Evolutionary conservation across 2,888 invertebrate species (phyloP), one percentile per base, ranked within the genome.

Genomic region (Microplitis deprimator): DNA sequence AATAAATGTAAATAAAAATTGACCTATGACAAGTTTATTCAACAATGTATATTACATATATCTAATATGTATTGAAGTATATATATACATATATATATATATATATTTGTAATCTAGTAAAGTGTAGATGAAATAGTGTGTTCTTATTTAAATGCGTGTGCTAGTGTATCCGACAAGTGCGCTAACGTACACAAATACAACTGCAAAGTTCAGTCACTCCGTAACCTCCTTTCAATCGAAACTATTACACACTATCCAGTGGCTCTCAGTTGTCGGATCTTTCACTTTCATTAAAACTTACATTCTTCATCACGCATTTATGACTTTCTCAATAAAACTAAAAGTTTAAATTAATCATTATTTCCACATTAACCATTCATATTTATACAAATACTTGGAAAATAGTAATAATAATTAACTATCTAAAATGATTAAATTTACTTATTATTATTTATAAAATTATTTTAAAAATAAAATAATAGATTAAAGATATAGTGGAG

Each of bases 151-250:
- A 69, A 69, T 75, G 73, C 76, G 80, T 80, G 79, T 80, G 69
- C 70, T 79, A 68, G 81, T 82, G 80, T 67, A 72, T 68, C 29
- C 65, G 64, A 77, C 75, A 76, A 79, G 81, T 84, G 84, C 85
- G 10, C 10, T 50, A 50, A 13, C 50, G 50, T 50, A 86, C 85
- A 87, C 87, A 76, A 83, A 77, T 82, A 77, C 81, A 84, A 82
- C 81, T 77, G 75, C 85, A 89, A 88, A 88, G 89, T 89, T 89
- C 89, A 89, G 86, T 89, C 89, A 89, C 89, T 89, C 86, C 86
- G 87, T 89, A 89, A 89, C 89, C 89, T 89, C 89, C 89, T 89
- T 89, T 89, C 89, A 85, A 89, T 89, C 89, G 89, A 89, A 89
- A 89, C 89, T 89, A 89, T 89, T 89, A 89, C 89, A 89, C 88